A percentile compares a stretch with the other conserved stretches of the same genome.
These are phyloP conservation scores for Wasmannia auropunctata DNA, from an alignment of 1,140 invertebrate genomes.

Conservation along the genomic window DNA sequence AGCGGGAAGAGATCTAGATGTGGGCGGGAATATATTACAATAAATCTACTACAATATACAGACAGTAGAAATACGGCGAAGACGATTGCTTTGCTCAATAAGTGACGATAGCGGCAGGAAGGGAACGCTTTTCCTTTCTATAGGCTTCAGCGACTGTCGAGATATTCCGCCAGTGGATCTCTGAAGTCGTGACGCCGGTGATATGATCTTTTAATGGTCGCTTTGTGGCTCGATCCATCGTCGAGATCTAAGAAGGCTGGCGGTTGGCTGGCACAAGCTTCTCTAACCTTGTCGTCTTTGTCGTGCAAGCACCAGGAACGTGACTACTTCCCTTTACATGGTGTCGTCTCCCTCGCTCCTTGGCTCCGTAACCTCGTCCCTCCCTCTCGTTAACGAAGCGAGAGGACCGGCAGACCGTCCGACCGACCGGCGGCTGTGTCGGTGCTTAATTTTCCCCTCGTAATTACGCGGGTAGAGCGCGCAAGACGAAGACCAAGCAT, in stretches of 20 bases:
- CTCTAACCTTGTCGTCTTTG: slow-evolving; percentile 78
- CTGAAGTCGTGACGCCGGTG: slow-evolving; percentile 77
- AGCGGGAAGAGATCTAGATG: no score
- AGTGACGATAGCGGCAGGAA: slow-evolving; percentile 57
- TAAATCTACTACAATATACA: background rate
- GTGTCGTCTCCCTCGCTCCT: slow-evolving; percentile 67
- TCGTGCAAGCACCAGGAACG: slow-evolving; percentile 75
- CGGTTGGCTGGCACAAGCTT: slow-evolving; percentile 73
- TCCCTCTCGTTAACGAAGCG: slow-evolving; percentile 77
- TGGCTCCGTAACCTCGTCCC: slow-evolving; percentile 36
- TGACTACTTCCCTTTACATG: slow-evolving; percentile 74
- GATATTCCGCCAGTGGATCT: slow-evolving; percentile 75
- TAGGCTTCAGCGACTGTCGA: slow-evolving; percentile 51
- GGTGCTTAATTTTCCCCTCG: slow-evolving; percentile 85
- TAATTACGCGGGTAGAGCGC: slow-evolving; percentile 81
- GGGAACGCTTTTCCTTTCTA: slow-evolving; percentile 68
- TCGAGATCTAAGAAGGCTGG: slow-evolving; percentile 81
- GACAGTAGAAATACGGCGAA: background rate
- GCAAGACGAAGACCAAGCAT: slow-evolving; percentile 76
- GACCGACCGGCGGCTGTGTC: slow-evolving; percentile 82
- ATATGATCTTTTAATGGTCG: slow-evolving; percentile 86
- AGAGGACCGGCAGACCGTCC: slow-evolving; percentile 79
- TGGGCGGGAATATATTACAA: background rate
- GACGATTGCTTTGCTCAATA: background rate
- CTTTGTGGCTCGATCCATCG: slow-evolving; percentile 85